Percentiles rank a stretch among this genome's conserved stretches.
Conservation (phyloP, 1,140 invertebrate genomes). For the Diabrotica virgifera region DNA sequence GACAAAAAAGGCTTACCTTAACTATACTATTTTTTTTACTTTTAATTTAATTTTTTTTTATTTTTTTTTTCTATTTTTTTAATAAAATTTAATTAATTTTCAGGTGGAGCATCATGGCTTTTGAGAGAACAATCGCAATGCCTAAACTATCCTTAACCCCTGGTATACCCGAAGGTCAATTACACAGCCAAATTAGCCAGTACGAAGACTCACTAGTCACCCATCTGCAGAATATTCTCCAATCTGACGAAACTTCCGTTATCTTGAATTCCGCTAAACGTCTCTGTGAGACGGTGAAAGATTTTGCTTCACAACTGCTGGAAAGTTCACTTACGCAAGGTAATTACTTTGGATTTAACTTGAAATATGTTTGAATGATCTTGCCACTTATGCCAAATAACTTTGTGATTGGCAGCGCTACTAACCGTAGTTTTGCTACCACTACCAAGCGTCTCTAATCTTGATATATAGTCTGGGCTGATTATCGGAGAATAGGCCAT, state of each 20-base stretch:
- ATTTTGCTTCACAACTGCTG: slow-evolving; percentile 65
- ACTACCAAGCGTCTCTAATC: too few species aligned
- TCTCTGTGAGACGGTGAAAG: slow-evolving; percentile 78
- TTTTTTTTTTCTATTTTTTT: too few species aligned
- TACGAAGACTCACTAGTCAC: slow-evolving; percentile 80
- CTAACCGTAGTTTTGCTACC: too few species aligned
- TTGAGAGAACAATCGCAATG: slow-evolving; percentile 69
- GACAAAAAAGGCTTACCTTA: too few species aligned
- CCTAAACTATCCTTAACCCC: slow-evolving; percentile 57
- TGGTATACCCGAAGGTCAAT: slow-evolving; percentile 50
- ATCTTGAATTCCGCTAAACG: slow-evolving; percentile 77
- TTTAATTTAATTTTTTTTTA: too few species aligned
- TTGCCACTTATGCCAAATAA: too few species aligned
- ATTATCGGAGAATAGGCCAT: too few species aligned
- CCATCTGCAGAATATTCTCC: slow-evolving; percentile 83
- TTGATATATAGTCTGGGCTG: too few species aligned
- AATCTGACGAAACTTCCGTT: slow-evolving; percentile 75
- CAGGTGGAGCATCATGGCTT: slow-evolving; percentile 71
- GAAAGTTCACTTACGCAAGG: slow-evolving; percentile 56
- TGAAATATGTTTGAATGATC: not conserved
- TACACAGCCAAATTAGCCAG: slow-evolving; percentile 55
- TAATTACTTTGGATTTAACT: not conserved
- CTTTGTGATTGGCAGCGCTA: too few species aligned
- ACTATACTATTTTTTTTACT: too few species aligned
- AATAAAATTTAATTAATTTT: slow-evolving; percentile 37